A percentile compares a stretch with the other conserved stretches of the same genome.
Evolutionary conservation across 1,140 invertebrate genomes (phyloP).

Genomic region (Aphelinus certus): DNA sequence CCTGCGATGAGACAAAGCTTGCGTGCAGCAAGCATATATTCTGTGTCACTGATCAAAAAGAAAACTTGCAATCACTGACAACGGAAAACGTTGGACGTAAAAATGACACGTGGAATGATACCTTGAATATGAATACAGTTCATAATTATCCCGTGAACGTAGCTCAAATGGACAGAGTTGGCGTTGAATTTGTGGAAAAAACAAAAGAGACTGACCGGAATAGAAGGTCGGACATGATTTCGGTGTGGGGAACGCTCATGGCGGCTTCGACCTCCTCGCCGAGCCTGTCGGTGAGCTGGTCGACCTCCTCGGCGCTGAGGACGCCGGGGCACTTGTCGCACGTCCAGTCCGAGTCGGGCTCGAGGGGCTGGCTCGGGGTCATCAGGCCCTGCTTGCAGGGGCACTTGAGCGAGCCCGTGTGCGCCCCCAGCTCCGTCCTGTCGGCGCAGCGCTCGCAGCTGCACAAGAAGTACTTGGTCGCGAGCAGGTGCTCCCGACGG

Average conservation of each 20-base stretch:
- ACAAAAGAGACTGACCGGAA: conserved; percentile 48
- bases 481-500: conserved; percentile 78
- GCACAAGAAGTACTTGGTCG: conserved; percentile 85
- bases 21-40: too few relatives aligned
- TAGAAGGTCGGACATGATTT: conserved; percentile 52
- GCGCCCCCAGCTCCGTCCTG: conserved; percentile 80
- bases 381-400: conserved; percentile 72
- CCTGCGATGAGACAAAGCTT: too few relatives aligned
- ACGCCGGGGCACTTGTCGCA: conserved; percentile 75
- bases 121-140: too few relatives aligned
- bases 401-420: conserved; percentile 79
- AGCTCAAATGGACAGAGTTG: too few relatives aligned
- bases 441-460: conserved; percentile 78
- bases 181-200: conserved; percentile 4
- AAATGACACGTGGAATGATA: too few relatives aligned
- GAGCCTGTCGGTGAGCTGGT: conserved; percentile 73
- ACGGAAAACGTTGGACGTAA: too few relatives aligned
- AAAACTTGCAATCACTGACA: too few relatives aligned
- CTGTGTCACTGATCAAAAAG: too few relatives aligned
- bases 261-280: conserved; percentile 79
- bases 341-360: conserved; percentile 77
- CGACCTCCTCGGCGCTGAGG: conserved; percentile 67
- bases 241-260: conserved; percentile 54
- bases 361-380: conserved; percentile 73
- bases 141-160: too few relatives aligned